These are phyloP conservation scores for Diaphora mendica DNA, from an alignment of 2,888 invertebrate genomes.

Conservation along the genomic window DNA sequence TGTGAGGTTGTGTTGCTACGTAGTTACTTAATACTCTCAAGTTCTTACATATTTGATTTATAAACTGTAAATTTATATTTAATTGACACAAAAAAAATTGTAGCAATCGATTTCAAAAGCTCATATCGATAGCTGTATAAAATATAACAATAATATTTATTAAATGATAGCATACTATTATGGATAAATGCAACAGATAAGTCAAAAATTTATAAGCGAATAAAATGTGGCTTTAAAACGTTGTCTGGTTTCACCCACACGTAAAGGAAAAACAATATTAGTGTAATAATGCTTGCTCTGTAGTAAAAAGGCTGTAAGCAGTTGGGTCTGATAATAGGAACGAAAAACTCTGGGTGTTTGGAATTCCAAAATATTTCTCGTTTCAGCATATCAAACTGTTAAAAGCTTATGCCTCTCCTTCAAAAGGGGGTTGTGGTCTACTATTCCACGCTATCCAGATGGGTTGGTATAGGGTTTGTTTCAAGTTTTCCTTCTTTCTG, in stretches of 20 bases:
- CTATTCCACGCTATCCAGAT: too few relatives aligned
- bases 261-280: neutral
- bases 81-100: neutral
- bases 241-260: neutral
- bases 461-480: too few relatives aligned
- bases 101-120: neutral
- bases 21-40: neutral
- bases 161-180: neutral
- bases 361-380: too few relatives aligned
- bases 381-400: too few relatives aligned
- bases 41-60: neutral
- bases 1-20: slow-evolving; percentile 4
- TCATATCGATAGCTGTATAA: neutral
- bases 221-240: neutral
- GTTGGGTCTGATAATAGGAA: too few relatives aligned
- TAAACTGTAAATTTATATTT: neutral
- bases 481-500: too few relatives aligned
- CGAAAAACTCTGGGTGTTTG: too few relatives aligned
- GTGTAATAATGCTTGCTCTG: too few relatives aligned
- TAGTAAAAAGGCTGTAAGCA: too few relatives aligned
- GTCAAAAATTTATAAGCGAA: neutral
- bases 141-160: neutral
- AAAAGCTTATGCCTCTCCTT: too few relatives aligned
- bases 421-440: too few relatives aligned
- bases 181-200: neutral